phyloP scores from a whole-genome alignment of 2,888 invertebrate species.

The Zelleria hepariella region DNA sequence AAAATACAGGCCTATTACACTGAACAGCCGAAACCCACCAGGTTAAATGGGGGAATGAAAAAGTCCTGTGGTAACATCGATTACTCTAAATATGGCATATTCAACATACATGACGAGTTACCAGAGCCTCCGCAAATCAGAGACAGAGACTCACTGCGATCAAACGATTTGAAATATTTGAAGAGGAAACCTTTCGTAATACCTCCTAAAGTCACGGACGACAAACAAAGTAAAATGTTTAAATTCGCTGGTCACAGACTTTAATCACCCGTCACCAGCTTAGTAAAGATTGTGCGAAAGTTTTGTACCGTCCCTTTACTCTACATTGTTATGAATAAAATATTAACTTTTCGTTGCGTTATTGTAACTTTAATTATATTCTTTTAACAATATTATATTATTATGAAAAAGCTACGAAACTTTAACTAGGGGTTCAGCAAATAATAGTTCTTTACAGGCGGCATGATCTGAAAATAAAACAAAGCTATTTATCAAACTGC shows the following conservation, averaged over 20 bases:
- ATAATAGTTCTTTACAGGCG: background rate
- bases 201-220: slow-evolving; percentile 17
- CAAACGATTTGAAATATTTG: background rate
- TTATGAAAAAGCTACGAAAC: too few species aligned
- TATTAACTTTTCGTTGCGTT: background rate
- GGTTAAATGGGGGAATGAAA: background rate
- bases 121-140: background rate
- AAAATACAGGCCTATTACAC: background rate
- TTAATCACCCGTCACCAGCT: slow-evolving; percentile 14
- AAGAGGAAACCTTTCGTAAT: background rate
- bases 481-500: background rate
- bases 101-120: background rate
- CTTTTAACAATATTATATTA: background rate
- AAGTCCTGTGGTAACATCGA: background rate
- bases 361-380: background rate
- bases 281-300: slow-evolving; percentile 10
- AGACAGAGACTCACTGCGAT: background rate
- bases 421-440: background rate
- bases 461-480: background rate
- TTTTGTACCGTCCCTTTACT: background rate
- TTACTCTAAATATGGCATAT: background rate
- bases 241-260: slow-evolving; percentile 52
- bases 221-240: slow-evolving; percentile 53
- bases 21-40: background rate
- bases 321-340: background rate